Conservation (phyloP, 2,113 vertebrate species). For the Gobius niger region DNA sequence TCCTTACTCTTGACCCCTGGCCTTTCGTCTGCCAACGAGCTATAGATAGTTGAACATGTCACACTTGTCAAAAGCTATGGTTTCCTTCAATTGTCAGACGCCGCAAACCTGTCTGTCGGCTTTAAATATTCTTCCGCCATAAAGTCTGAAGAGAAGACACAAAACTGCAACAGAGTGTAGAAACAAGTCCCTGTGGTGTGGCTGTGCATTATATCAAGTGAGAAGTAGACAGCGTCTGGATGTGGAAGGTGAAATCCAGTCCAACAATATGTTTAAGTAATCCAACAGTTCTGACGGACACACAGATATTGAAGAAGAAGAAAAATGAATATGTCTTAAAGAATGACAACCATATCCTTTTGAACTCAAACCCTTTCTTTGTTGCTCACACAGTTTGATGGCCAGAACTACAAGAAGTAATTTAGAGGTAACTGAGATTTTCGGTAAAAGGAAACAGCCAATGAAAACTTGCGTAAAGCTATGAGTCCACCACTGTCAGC, state of each 20-base stretch:
- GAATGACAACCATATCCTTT: neutral
- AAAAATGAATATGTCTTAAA: slow-evolving; percentile 9
- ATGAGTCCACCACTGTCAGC: too few relatives aligned
- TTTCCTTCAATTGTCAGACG: neutral
- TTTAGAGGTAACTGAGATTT: too few relatives aligned
- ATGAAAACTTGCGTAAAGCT: too few relatives aligned
- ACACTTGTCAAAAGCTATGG: neutral
- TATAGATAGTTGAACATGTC: neutral
- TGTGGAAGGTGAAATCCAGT: neutral
- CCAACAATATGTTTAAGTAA: slow-evolving; percentile 6
- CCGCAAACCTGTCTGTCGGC: neutral
- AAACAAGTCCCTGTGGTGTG: neutral
- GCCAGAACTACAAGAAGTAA: too few relatives aligned
- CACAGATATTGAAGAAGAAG: too few relatives aligned
- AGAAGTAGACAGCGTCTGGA: neutral
- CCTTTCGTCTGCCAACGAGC: slow-evolving; percentile 8
- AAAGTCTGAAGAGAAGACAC: neutral
- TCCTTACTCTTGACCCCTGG: slow-evolving; percentile 11
- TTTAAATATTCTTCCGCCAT: neutral
- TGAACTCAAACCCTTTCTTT: too few relatives aligned
- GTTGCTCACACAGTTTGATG: too few relatives aligned
- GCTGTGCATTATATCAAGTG: neutral
- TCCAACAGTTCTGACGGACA: slow-evolving; percentile 1
- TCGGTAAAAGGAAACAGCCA: too few relatives aligned
- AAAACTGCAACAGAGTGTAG: neutral